phyloP scores from a whole-genome alignment of 2,797 vertebrate genomes.

The Sebastes taczanowskii region DNA sequence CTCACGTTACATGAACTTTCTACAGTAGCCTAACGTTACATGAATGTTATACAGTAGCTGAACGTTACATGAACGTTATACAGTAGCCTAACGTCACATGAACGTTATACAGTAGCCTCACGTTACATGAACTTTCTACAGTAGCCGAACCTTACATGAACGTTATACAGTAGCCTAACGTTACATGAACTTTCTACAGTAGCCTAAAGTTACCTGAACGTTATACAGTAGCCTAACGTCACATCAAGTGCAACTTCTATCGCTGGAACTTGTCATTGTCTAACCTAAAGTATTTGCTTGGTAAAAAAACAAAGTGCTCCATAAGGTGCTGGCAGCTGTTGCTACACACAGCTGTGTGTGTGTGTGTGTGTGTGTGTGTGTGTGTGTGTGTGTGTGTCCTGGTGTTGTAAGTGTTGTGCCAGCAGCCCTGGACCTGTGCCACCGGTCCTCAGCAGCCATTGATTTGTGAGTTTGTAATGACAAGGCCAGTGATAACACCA shows the following conservation, averaged over 20 bases:
- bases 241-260: not conserved
- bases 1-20: rapidly evolving
- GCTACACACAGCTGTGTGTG: not conserved
- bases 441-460: constrained; percentile 6
- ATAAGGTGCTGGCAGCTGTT: not conserved
- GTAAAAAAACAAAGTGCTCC: not conserved
- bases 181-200: too few species aligned
- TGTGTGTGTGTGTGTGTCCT: not conserved
- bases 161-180: too few species aligned
- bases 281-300: not conserved
- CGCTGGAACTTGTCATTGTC: not conserved
- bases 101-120: too few species aligned
- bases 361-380: not conserved
- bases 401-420: not conserved
- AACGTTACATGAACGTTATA: too few species aligned
- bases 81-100: rapidly evolving
- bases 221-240: too few species aligned
- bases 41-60: too few species aligned
- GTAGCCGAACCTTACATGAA: too few species aligned
- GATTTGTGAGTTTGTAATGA: constrained; percentile 43
- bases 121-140: rapidly evolving
- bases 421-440: constrained; percentile 11
- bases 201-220: too few species aligned
- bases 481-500: constrained; percentile 8
- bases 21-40: too few species aligned